These are phyloP conservation scores for Anoncus sp. DNA, from an alignment of 2,888 invertebrate genomes.

Conservation along the genomic window DNA sequence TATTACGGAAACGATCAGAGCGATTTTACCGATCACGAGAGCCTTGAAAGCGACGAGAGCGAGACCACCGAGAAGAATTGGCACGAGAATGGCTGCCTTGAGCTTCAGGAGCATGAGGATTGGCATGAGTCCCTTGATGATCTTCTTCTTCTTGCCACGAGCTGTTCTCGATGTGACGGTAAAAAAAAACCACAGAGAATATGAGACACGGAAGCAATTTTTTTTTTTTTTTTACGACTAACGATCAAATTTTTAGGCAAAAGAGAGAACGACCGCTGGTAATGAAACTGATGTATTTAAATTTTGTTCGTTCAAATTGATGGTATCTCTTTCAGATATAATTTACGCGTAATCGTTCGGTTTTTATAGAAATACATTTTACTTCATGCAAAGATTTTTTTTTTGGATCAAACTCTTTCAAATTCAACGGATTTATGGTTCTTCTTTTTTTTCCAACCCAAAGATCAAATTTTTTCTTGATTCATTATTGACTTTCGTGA, in stretches of 20 bases:
- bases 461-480: constrained; percentile 59
- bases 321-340: too few relatives aligned
- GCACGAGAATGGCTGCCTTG: constrained; percentile 91
- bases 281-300: too few relatives aligned
- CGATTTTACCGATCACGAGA: constrained; percentile 92
- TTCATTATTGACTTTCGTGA: constrained; percentile 65
- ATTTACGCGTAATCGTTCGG: not conserved
- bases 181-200: constrained; percentile 7
- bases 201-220: not conserved
- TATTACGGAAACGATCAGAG: constrained; percentile 90
- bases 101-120: constrained; percentile 91
- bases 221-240: not conserved
- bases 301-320: too few relatives aligned
- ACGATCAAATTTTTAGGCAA: not conserved
- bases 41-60: constrained; percentile 94
- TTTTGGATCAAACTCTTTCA: too few relatives aligned
- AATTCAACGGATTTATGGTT: too few relatives aligned
- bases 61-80: constrained; percentile 90
- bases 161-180: constrained; percentile 69
- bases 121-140: constrained; percentile 90
- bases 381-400: too few relatives aligned
- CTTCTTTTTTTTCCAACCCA: not conserved
- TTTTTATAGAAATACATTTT: too few relatives aligned
- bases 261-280: too few relatives aligned
- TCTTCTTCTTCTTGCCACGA: constrained; percentile 92